These are phyloP conservation scores for Caradrina kadenii DNA, from an alignment of 2,888 invertebrate species.

Conservation along the genomic window DNA sequence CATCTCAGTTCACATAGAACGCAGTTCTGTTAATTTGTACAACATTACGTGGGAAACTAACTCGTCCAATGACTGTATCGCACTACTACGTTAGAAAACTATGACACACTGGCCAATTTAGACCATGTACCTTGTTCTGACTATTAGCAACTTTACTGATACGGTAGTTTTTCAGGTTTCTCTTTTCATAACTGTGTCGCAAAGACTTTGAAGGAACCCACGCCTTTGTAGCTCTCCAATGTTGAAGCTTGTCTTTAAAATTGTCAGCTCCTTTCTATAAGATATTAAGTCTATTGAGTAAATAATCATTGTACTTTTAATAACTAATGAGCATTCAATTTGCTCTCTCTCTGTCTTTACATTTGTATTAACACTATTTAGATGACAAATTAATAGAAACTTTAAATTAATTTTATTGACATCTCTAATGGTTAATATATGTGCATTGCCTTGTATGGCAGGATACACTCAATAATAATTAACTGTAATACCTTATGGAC, in stretches of 20 bases:
- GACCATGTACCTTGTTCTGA: conserved; percentile 54
- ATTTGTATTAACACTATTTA: too few species aligned
- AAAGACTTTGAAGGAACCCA: conserved; percentile 24
- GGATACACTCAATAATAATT: too few species aligned
- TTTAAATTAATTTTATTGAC: too few species aligned
- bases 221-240: not conserved
- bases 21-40: conserved; percentile 19
- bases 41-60: conserved; percentile 59
- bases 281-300: too few species aligned
- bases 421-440: too few species aligned
- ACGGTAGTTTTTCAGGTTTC: conserved; percentile 60
- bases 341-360: too few species aligned
- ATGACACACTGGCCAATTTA: conserved; percentile 62
- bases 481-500: too few species aligned
- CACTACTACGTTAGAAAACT: conserved; percentile 56
- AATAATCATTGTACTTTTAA: too few species aligned
- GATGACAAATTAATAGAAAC: too few species aligned
- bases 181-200: conserved; percentile 43
- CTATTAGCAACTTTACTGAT: conserved; percentile 56
- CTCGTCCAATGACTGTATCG: conserved; percentile 46
- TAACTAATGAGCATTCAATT: too few species aligned
- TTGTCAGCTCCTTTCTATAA: not conserved
- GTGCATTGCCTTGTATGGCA: too few species aligned
- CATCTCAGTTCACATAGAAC: conserved; percentile 15
- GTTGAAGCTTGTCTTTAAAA: not conserved